Evolutionary conservation across 2,113 vertebrate genomes (phyloP), one percentile per base, ranked within the genome.

Genomic region (Telmatochromis sp.): DNA sequence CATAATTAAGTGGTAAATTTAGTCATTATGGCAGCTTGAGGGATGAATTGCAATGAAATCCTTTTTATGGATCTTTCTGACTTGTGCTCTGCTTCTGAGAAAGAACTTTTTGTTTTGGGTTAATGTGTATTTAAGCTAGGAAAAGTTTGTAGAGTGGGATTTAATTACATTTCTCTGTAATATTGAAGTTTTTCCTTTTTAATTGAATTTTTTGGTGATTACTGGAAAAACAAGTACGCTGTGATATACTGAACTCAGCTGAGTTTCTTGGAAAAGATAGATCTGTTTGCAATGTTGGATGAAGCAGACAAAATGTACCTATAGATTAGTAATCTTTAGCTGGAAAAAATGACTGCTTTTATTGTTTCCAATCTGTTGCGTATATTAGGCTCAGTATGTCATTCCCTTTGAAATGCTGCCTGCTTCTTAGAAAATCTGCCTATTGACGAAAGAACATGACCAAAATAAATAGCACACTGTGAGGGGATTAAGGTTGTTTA

Each of bases 401-500:
- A 87, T 68, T 84, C 85, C 57, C 80, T 78, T 87, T 91, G 89
- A 93, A 87, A 75, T 87, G 79, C 60, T 83, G 80, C 54, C 84
- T 87, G 87, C 87, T 94, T 94, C 88, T 93, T 78, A 95, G 92
- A 95, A 95, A 94, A 88, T 84, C 82, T 90, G 92, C 71, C 90
- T 90, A 87, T 90, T 92, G 88, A 92, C 85, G 82, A 89, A 88
- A 92, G 88, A 94, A 92, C 78, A 57, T 83, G 86, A 93, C 93
- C 87, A 94, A 93, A 94, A 96, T 93, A 94, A 94, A 91, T 93
- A 93, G 89, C 85, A 89, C 82, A 86, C 92, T 82, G 60, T 83
- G 89, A 92, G 85, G 86, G 93, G 91, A 92, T 94, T 93, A 93
- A 86, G 86, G 80, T 92, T 85, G 93, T 91, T 85, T 81, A 65